phyloP scores from a whole-genome alignment of 2,113 vertebrate species.

The Bos taurus region ARS-UCD2.0 NC_037340.1:68079501-68080000 shows the following conservation, averaged over 20 bases:
- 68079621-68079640: background rate
- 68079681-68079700: background rate
- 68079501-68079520: background rate
- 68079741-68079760: too few species aligned
- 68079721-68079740: too few species aligned
- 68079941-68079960: background rate
- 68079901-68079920: background rate
- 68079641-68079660: too few species aligned
- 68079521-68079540: background rate
- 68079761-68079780: background rate
- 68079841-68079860: background rate
- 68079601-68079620: background rate
- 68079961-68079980: background rate
- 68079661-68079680: background rate
- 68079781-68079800: background rate
- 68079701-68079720: too few species aligned
- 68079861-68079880: background rate
- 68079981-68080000: background rate
- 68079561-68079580: background rate
- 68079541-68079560: background rate
- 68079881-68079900: background rate
- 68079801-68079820: background rate
- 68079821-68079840: background rate
- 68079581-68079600: background rate
- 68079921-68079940: background rate